Base-by-base conservation (phyloP, 2,797 vertebrate species). In the Myotis pilosus region DNA sequence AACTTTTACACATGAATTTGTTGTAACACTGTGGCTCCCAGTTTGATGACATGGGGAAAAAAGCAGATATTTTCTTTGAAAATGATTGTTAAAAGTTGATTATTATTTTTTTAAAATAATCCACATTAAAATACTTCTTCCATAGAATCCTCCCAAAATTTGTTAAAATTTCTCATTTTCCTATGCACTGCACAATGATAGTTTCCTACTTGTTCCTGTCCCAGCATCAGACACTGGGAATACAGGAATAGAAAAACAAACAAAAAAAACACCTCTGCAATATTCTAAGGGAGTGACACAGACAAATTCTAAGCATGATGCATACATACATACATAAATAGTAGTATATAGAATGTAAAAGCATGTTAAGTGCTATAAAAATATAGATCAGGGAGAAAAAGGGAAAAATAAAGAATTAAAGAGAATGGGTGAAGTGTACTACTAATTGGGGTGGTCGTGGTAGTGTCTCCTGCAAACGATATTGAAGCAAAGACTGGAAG, bases 201-300 rank as follows among this genome's bases (percentile, higher is more conserved):
- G 1, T 53, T 53, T 47, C 28, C 19, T 68, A n/a, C 10, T 13
- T 75, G 16, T 9, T 20, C 13, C 51, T 78, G 13, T n/a, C n/a
- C 8, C 0, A 12, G 33, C 6, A n/a, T 11, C 16, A 62, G 44
- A 4, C 11, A 13, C 4, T 20, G 19, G 3, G 13, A 3, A 76
- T 17, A 51, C 7, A 69, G 20, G 9, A 79, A 69, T 12, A 57
- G 23, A 55, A 81, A 74, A 60, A 33, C 8, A 28, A 36, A 7
- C 44, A 36, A 38, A 68, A 44, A 44, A 68, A 44, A 68, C 25
- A 23, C 0, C 53, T 44, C 17, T 68, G 60, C 28, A 30, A 62
- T 62, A 62, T 30, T 30, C 60, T 62, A 62, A 62, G 30, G 60
- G 60, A 62, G 13, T 30, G 60, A 30, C 25, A 60, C 3, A 62